Evolutionary conservation across 2,113 vertebrate genomes (phyloP), one percentile per base, ranked within the genome.

Genomic region (Macrotis lagotis): DNA sequence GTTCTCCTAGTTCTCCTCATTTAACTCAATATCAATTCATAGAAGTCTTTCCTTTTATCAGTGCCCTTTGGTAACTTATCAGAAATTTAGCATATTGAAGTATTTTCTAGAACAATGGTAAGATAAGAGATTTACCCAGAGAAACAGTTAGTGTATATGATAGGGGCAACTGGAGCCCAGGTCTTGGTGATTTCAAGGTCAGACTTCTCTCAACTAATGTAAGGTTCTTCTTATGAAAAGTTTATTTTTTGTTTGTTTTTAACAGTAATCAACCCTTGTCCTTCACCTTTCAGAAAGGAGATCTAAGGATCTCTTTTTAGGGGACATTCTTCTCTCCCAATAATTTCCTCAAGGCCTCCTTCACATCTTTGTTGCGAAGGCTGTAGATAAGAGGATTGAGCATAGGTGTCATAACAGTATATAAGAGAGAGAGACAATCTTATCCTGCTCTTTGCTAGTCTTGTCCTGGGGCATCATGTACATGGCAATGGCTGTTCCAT

Each of bases 401-500:
- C 94, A 97, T 96, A 48, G 97, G 97, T 26, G 97, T 98, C 44
- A 97, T 96, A n/a, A 98, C 93, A 24, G 95, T 95, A n/a, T 98
- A 95, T 53, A 98, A 98, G 0, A 98, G 91, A n/a, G n/a, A 9
- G 93, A 59, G 44, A 96, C 96, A 3, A 96, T 95, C 48, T 98
- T 97, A 74, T 97, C 89, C 74, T 53, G 53, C 25, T 97, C 95
- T 47, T 91, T 48, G 7, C 93, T 47, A 19, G 97, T 59, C 9
- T 90, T 55, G 7, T 97, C n/a, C 16, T 22, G 53, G n/a, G 98
- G 97, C 11, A 95, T 94, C 51, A 98, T 48, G 53, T 98, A 98
- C 91, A 91, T 98, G 91, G 95, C 66, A 19, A 98, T 93, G 90
- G 97, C 97, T 16, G 97, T 98, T 16, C 97, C 97, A 31, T 97